Conservation (phyloP, 2,797 vertebrate species). For the Paguma larvata region DNA sequence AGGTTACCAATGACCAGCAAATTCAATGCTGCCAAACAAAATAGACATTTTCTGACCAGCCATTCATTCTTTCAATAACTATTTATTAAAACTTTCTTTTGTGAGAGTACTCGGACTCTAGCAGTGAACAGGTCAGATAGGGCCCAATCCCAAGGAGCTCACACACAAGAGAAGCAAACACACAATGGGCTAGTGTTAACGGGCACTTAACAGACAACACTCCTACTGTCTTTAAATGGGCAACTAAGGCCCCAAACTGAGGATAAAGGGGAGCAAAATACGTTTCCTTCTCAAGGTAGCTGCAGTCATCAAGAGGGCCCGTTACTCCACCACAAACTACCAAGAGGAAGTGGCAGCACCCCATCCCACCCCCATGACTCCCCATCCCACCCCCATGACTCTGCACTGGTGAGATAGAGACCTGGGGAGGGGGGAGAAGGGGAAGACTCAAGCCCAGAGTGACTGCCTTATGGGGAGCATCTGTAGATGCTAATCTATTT, state of each 20-base stretch:
- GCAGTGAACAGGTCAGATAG: not conserved
- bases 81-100: not conserved
- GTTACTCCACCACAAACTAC: not conserved
- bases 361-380: not conserved
- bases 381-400: not conserved
- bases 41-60: not conserved
- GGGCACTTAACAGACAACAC: not conserved
- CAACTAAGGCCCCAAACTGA: not conserved
- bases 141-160: not conserved
- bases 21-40: not conserved
- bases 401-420: not conserved
- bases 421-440: not conserved
- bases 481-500: not conserved
- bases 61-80: not conserved
- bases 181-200: not conserved
- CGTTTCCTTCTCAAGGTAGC: not conserved
- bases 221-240: not conserved
- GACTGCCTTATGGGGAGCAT: not conserved
- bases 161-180: not conserved
- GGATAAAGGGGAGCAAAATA: not conserved
- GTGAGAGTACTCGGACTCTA: not conserved
- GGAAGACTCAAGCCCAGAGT: not conserved
- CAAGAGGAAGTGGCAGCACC: not conserved
- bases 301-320: not conserved
- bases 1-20: not conserved